Base-by-base conservation (phyloP, 37 sponge, comb jelly and placozoan genomes). In the Oopsacas minuta region DNA sequence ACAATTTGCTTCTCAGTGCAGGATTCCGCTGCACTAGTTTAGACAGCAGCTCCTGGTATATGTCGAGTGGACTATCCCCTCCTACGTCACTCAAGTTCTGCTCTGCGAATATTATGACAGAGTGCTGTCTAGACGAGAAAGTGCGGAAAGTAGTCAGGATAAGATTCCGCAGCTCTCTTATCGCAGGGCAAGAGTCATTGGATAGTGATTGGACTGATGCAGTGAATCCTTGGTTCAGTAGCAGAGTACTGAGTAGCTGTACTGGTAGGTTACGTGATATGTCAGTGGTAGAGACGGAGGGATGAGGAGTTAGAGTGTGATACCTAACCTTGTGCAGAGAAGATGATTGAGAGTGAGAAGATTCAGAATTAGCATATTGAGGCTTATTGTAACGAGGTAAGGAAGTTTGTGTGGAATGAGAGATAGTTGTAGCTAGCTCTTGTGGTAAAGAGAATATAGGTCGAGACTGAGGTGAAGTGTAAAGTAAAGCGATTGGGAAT, bases 201-300 rank as follows among this genome's bases (percentile, higher is more conserved):
- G 8, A 15, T 8, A 42, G 49, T 17, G 75, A 61, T 12, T 61
- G 75, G 17, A n/a, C 28, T 34, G 75, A 61, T 7, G 75, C 75
- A 34, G 28, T 20, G 75, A 61, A 61, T 61, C 75, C 75, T 3
- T 25, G 75, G 1, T 10, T 61, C 32, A 12, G 7, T 25, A 61
- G 75, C 28, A 61, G 75, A 3, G 75, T 61, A 12, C 75, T 61
- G 75, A 61, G 75, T 34, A 61, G 75, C 75, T 61, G 75, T 5
- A n/a, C 30, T 7, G 75, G 20, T 5, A 61, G 75, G 75, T n/a
- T 61, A 3, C 30, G 20, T 3, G 28, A 25, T 10, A 61, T 61
- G 75, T 61, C 30, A 34, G 28, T 10, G 30, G 75, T 32, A 34
- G 75, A n/a, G 75, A 61, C 75, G 30, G 75, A 61, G 30, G 75